Evolutionary conservation across 2,797 vertebrate genomes (phyloP), one percentile per base, ranked within the genome.

Genomic region (Oreochromis mossambicus): DNA sequence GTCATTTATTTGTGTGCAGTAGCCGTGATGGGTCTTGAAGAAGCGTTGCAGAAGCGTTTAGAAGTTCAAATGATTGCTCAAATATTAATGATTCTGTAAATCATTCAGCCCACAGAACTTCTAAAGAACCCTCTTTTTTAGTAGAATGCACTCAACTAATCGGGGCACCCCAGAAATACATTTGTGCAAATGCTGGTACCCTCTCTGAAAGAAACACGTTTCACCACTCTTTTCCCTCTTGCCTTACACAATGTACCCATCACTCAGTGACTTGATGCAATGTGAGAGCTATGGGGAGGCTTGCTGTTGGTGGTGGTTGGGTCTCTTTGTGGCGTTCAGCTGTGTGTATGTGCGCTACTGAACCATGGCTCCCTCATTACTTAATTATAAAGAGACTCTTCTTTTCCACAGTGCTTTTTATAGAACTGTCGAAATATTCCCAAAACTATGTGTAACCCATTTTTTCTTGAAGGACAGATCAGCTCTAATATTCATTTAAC

Each of bases 191-290:
- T 29, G 85, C 85, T 50, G 68, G 52, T 70, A 79, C 55, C 73
- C 80, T 92, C 92, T 93, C 89, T 80, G 83, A 86, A 81, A 88
- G 87, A 78, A 94, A 95, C 94, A 94, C 61, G 89, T 90, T 93
- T 93, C 90, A 88, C 92, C 94, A 94, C 94, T 95, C 93, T 92
- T 94, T 90, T 86, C 94, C 94, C 93, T 51, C 84, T 84, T 90
- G 92, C 93, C 87, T 87, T 68, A 86, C 90, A 95, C 94, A 93
- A 92, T 95, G 94, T 95, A 93, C 88, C 94, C 83, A 86, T 95
- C 94, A 93, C 61, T 92, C 87, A 78, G 73, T 95, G 95, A 95
- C 89, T 92, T 95, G 93, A 95, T 95, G 93, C 93, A 92, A 94
- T 91, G 94, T 94, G 94, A 95, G 92, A 92, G 92, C 92, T 94